A percentile compares a stretch with the other conserved stretches of the same genome.
These are phyloP conservation scores for Martes martes DNA, from an alignment of 2,113 vertebrate species.

Conservation along the genomic window DNA sequence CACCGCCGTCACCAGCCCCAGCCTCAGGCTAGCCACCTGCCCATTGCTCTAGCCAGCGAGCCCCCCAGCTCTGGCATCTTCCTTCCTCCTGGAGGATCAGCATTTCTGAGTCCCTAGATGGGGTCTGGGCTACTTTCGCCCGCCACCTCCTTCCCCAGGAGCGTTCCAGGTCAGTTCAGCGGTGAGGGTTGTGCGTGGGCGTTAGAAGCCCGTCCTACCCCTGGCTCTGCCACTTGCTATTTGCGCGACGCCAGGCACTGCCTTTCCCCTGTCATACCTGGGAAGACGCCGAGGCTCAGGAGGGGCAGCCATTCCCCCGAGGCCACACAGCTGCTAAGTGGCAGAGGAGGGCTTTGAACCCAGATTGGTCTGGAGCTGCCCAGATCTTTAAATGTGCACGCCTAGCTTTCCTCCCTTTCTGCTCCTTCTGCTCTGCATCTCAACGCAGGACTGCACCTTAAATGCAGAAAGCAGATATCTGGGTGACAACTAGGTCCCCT, in stretches of 20 bases:
- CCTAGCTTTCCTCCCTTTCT: neutral
- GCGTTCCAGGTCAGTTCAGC: no score
- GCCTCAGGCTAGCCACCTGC: neutral
- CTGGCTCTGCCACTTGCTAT: neutral
- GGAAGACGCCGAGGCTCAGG: neutral
- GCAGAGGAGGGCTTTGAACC: neutral
- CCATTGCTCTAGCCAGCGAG: neutral
- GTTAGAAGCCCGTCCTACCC: no score
- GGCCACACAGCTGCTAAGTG: neutral
- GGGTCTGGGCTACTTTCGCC: neutral
- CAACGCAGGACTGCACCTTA: neutral
- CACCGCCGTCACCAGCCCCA: neutral
- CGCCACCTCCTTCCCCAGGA: neutral
- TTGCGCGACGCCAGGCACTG: neutral
- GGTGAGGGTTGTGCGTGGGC: fast-evolving
- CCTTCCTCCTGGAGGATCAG: no score
- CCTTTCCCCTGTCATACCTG: no score
- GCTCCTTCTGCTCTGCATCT: neutral
- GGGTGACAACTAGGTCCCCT: no score
- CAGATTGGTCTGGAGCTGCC: neutral
- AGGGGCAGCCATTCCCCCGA: neutral
- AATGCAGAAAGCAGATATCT: neutral
- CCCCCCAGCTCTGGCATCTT: neutral
- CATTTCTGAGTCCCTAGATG: neutral
- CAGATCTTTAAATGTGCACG: neutral